phyloP scores from a whole-genome alignment of 2,888 invertebrate genomes.

The Drosophila longiperda region DNA sequence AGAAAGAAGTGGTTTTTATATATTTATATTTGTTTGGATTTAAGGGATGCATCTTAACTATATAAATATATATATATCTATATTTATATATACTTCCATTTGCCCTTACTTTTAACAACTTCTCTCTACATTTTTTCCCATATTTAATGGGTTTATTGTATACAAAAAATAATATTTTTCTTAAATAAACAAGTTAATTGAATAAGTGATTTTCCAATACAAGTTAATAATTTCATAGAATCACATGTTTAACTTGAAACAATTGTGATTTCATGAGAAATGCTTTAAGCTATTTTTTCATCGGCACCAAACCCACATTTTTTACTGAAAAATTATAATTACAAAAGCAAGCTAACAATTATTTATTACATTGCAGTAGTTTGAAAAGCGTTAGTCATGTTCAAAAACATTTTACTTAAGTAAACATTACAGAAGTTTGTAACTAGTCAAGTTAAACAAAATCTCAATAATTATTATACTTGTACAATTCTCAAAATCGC shows the following conservation, averaged over 20 bases:
- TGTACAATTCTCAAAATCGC: constrained; percentile 8
- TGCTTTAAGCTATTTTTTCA: neutral
- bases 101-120: neutral
- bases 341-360: constrained; percentile 4
- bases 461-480: neutral
- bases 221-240: neutral
- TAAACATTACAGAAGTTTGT: constrained; percentile 1
- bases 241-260: neutral
- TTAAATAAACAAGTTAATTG: neutral
- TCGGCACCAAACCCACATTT: neutral
- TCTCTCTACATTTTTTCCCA: too few relatives aligned
- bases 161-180: neutral
- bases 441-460: neutral
- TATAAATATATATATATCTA: neutral
- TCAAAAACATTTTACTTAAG: neutral
- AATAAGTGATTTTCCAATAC: neutral
- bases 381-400: constrained; percentile 7
- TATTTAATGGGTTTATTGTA: neutral
- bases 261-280: neutral
- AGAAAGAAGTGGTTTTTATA: neutral
- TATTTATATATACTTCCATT: neutral
- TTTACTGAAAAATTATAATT: neutral
- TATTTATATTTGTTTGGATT: neutral
- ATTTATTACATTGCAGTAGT: neutral
- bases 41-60: neutral